phyloP scores from a whole-genome alignment of 1,140 invertebrate genomes.

The Cardiocondyla obscurior region DNA sequence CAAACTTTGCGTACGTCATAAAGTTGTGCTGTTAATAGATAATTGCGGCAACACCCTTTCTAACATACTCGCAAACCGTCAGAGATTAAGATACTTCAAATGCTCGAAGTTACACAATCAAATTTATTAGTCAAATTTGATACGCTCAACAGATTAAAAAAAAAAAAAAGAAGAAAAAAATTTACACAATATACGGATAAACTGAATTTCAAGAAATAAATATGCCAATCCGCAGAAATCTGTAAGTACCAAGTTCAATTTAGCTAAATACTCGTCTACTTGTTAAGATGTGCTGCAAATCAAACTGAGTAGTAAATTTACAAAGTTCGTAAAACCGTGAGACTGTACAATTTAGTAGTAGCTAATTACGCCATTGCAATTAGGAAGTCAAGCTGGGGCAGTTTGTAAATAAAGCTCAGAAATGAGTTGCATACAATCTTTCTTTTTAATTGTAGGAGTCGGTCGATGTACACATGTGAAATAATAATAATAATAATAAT shows the following conservation, averaged over 20 bases:
- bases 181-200: background rate
- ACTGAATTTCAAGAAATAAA: background rate
- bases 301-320: conserved; percentile 1
- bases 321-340: conserved; percentile 36
- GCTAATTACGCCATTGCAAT: conserved; percentile 65
- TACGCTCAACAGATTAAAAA: background rate
- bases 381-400: conserved; percentile 76
- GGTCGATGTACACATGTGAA: conserved; percentile 81
- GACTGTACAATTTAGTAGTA: conserved; percentile 63
- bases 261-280: background rate
- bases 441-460: conserved; percentile 78
- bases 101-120: background rate
- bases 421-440: conserved; percentile 79
- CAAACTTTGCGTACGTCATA: background rate
- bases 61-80: background rate
- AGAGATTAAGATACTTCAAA: background rate
- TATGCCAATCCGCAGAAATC: background rate
- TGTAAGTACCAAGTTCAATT: background rate
- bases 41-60: background rate
- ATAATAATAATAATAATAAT: conserved; percentile 83
- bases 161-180: no score
- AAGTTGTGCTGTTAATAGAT: conserved; percentile 26
- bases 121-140: conserved; percentile 29
- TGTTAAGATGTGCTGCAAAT: conserved; percentile 36
- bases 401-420: conserved; percentile 80